Conservation (phyloP, 2,797 vertebrate species). For the Poecilia picta region DNA sequence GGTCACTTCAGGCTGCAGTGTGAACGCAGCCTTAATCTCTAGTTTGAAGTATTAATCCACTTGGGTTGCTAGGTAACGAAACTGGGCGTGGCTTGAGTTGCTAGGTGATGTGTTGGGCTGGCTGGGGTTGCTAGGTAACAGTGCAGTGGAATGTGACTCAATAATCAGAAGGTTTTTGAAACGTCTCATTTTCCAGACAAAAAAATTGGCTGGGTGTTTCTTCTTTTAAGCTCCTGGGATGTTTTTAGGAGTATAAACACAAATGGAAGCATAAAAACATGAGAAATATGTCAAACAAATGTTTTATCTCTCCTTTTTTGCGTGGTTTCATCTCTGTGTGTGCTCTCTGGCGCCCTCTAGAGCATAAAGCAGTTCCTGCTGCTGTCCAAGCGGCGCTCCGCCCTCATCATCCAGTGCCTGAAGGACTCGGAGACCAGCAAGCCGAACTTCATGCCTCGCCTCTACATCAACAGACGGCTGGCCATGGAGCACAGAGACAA, state of each 20-base stretch:
- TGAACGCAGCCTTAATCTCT: too few relatives aligned
- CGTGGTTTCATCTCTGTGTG: neutral
- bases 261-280: neutral
- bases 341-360: conserved; percentile 70
- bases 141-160: too few relatives aligned
- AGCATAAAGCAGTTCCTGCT: conserved; percentile 96
- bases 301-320: neutral
- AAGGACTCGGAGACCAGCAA: conserved; percentile 97
- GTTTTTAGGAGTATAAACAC: neutral
- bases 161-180: too few relatives aligned
- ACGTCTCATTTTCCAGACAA: too few relatives aligned
- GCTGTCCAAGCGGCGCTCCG: conserved; percentile 91
- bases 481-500: conserved; percentile 98
- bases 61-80: too few relatives aligned
- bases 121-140: too few relatives aligned
- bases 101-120: too few relatives aligned
- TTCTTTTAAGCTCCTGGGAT: too few relatives aligned
- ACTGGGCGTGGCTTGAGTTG: too few relatives aligned
- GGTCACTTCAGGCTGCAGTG: too few relatives aligned
- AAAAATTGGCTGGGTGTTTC: too few relatives aligned
- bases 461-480: conserved; percentile 96
- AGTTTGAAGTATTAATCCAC: too few relatives aligned
- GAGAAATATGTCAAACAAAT: neutral
- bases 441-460: conserved; percentile 95
- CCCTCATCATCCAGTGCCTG: conserved; percentile 94